Evolutionary conservation across 2,797 vertebrate species (phyloP).

Genomic region (Leptodactylus fallax): DNA sequence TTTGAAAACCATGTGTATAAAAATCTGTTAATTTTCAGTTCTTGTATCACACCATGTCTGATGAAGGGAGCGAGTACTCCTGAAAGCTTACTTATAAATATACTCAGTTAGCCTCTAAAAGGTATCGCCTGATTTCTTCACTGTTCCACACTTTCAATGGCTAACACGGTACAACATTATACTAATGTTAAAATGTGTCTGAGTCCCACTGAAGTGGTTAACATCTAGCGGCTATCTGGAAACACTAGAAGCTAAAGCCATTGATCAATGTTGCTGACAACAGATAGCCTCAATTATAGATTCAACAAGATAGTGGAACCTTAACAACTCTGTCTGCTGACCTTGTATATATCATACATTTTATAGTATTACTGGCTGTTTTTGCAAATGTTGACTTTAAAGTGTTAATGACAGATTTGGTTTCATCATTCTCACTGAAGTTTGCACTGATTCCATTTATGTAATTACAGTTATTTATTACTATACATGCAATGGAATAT

Average conservation of each 20-base stretch:
- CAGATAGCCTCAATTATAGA: slow-evolving; percentile 62
- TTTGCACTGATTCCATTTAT: slow-evolving; percentile 3
- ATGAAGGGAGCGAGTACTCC: too few relatives aligned
- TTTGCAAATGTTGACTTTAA: not conserved
- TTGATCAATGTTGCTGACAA: slow-evolving; percentile 60
- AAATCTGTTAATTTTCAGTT: too few relatives aligned
- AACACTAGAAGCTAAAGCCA: slow-evolving; percentile 34
- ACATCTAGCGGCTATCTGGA: slow-evolving; percentile 23
- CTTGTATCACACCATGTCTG: too few relatives aligned
- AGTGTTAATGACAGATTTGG: slow-evolving; percentile 27
- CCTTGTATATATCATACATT: slow-evolving; percentile 56
- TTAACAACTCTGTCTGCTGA: slow-evolving; percentile 58
- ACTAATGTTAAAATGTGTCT: too few relatives aligned
- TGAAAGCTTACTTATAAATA: too few relatives aligned
- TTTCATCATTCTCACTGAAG: slow-evolving; percentile 15
- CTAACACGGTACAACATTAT: too few relatives aligned
- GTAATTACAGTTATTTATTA: slow-evolving; percentile 49
- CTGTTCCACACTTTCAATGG: too few relatives aligned
- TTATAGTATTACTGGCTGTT: slow-evolving; percentile 35
- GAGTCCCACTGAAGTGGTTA: slow-evolving; percentile 27
- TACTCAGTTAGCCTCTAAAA: too few relatives aligned
- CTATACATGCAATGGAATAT: not conserved
- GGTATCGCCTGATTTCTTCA: too few relatives aligned
- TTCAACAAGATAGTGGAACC: slow-evolving; percentile 60
- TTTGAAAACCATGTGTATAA: too few relatives aligned